Evolutionary conservation across 2,113 vertebrate genomes (phyloP), one percentile per base, ranked within the genome.

Genomic region (Poecile atricapillus): DNA sequence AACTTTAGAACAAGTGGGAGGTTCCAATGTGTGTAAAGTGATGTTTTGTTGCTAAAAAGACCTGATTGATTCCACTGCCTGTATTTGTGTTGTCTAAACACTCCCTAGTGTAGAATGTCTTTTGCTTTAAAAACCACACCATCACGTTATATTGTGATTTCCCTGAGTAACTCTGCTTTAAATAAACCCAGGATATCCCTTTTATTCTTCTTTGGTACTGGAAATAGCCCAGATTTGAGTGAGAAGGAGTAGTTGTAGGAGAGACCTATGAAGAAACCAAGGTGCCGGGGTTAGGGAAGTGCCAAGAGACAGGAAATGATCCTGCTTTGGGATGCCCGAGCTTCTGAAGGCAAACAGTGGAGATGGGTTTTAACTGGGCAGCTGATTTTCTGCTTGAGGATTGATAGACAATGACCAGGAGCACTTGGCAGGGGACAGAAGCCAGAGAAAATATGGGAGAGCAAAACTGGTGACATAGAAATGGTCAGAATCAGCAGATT

Each of bases 81-180:
- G 0, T n/a, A 0, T 41, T 70, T 77, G 35, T 84, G 46, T 62
- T 89, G 30, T 75, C 73, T 70, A 2, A 75, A 59, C 39, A 5
- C 11, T 44, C 50, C 3, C 30, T 50, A 1, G 9, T 4, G 17
- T 25, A 10, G 56, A 65, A 13, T 39, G 24, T 21, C 7, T 27
- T 60, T 17, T 62, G 8, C 55, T 6, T 68, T 85, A 19, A 58
- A 79, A 88, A 13, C 13, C n/a, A 28, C 1, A 2, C 44, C 43
- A 5, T 13, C 10, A 0, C 15, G 1, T 35, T 35, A 3, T 33
- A 1, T 11, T 9, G 1, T 9, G 17, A 18, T 83, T 91, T 73
- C 11, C 18, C 19, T 6, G 9, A 43, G 15, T 44, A 41, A 27
- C 39, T 50, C 33, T 44, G 17, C 47, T 71, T 35, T 23, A 60